phyloP scores from a whole-genome alignment of 2,888 invertebrate species.

The Scelioninae gen. 1 region DNA sequence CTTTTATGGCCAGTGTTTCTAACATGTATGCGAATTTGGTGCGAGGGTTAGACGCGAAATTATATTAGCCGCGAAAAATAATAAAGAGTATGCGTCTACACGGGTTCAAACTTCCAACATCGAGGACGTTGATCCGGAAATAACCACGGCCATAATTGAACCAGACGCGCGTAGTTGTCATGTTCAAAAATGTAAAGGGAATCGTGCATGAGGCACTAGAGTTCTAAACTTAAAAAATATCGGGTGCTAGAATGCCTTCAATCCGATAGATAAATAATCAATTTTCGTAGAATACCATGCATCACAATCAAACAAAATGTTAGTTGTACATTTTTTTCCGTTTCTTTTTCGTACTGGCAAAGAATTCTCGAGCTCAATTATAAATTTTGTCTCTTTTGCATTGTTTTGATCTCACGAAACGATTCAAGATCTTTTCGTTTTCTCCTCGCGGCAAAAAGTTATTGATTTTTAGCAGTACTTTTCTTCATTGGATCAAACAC shows the following conservation, averaged over 20 bases:
- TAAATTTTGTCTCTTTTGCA: conserved; percentile 11
- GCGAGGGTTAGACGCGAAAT: conserved; percentile 52
- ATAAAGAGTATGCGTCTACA: conserved; percentile 56
- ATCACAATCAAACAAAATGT: conserved; percentile 20
- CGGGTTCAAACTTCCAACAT: conserved; percentile 62
- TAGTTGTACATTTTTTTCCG: background rate
- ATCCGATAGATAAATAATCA: conserved; percentile 16
- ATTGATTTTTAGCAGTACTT: conserved; percentile 55
- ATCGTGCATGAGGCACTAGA: conserved; percentile 37
- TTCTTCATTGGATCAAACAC: conserved; percentile 65
- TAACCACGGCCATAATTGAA: conserved; percentile 74
- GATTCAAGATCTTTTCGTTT: conserved; percentile 16
- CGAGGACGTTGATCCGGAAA: conserved; percentile 76
- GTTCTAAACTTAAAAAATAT: conserved; percentile 47
- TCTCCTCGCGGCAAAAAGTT: conserved; percentile 33
- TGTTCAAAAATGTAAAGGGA: conserved; percentile 60
- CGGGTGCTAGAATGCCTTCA: conserved; percentile 31
- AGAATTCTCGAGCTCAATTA: conserved; percentile 29
- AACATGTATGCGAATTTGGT: conserved; percentile 16
- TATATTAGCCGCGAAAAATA: conserved; percentile 65
- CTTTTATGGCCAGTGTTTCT: conserved; percentile 43
- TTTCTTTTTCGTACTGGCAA: conserved; percentile 1
- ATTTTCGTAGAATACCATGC: conserved; percentile 1
- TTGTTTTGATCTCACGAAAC: conserved; percentile 19
- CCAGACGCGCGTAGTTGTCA: conserved; percentile 67